Conservation (phyloP, 2,888 invertebrate species). For the Eucriotettix oculatus region DNA sequence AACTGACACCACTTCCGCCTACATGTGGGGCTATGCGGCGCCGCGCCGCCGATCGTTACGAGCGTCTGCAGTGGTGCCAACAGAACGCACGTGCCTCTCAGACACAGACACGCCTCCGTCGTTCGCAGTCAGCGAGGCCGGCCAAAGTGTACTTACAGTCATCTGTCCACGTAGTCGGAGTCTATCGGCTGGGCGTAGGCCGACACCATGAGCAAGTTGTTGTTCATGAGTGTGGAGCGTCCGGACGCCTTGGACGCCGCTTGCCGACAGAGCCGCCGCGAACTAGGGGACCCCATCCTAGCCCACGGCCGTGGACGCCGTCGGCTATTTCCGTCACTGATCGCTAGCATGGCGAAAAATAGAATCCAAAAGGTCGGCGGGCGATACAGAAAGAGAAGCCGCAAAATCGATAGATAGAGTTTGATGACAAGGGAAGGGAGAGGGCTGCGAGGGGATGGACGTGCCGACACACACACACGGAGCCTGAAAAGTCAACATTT, state of each 20-base stretch:
- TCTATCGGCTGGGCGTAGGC: constrained; percentile 2
- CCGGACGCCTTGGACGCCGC: not conserved
- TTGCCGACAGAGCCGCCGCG: not conserved
- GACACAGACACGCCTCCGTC: not conserved
- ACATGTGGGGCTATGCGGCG: too few species aligned
- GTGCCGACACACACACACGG: too few species aligned
- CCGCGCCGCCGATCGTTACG: not conserved
- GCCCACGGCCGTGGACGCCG: not conserved
- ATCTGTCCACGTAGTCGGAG: constrained; percentile 1
- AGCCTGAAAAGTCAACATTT: too few species aligned
- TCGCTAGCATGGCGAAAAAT: not conserved
- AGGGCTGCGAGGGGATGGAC: too few species aligned
- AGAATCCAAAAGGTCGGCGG: not conserved
- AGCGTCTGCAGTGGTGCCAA: not conserved
- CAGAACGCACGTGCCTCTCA: not conserved
- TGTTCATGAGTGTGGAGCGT: constrained; percentile 1
- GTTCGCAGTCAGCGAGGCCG: not conserved
- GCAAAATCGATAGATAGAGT: too few species aligned
- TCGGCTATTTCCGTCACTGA: not conserved
- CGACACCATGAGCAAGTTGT: constrained; percentile 1
- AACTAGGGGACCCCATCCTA: not conserved
- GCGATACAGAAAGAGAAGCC: not conserved
- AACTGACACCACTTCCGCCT: too few species aligned
- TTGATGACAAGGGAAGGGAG: too few species aligned
- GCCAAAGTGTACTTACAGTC: constrained; percentile 1